phyloP scores from a whole-genome alignment of 2,888 invertebrate genomes.

The Conomelus anceps region DNA sequence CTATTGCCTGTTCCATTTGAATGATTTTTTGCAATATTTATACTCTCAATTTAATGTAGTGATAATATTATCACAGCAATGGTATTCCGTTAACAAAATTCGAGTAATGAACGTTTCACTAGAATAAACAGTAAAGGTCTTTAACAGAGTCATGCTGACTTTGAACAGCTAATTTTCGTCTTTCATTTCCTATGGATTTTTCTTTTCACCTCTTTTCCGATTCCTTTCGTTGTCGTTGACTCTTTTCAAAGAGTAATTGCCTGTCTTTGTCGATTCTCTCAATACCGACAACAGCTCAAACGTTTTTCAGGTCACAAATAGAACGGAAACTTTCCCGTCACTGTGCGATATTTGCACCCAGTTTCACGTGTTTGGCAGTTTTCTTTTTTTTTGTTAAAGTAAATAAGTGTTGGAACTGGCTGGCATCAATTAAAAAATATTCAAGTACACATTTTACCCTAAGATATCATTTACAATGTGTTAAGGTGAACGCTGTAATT shows the following conservation, averaged over 20 bases:
- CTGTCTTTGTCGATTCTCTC: not conserved
- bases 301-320: not conserved
- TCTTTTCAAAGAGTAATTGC: not conserved
- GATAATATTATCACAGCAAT: not conserved
- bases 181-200: not conserved
- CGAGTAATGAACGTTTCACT: not conserved
- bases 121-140: not conserved
- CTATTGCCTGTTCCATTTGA: no score
- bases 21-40: not conserved
- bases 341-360: not conserved
- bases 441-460: no score
- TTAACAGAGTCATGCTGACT: not conserved
- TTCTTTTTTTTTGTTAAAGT: no score
- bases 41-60: not conserved
- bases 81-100: not conserved
- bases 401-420: no score
- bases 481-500: no score
- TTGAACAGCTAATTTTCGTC: not conserved
- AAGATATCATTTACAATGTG: no score
- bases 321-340: not conserved
- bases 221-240: not conserved
- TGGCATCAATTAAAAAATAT: no score
- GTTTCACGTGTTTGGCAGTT: not conserved
- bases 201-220: not conserved
- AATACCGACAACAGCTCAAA: not conserved